These are phyloP conservation scores for Xestia sexstrigata DNA, from an alignment of 2,888 invertebrate genomes.

Conservation along the genomic window DNA sequence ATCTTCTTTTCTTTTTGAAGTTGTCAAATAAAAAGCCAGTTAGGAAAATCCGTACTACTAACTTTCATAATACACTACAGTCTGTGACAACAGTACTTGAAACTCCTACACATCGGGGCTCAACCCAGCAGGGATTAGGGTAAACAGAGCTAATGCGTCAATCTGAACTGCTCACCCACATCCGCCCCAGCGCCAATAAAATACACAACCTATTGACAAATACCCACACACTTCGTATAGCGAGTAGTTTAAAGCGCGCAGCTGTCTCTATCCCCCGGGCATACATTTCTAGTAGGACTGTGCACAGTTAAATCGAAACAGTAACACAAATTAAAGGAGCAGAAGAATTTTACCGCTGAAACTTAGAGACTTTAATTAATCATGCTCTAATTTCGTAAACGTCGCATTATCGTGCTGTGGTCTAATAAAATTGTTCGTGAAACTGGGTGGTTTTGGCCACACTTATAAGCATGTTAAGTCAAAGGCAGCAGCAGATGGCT, in stretches of 20 bases:
- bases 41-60: not conserved
- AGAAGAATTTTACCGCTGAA: not conserved
- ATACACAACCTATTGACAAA: constrained; percentile 56
- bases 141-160: constrained; percentile 43
- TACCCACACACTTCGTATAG: constrained; percentile 32
- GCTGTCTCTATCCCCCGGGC: constrained; percentile 46
- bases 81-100: not conserved
- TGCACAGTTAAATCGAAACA: constrained; percentile 11
- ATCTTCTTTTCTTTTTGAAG: too few species aligned
- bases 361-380: not conserved
- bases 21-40: not conserved
- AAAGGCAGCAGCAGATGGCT: too few species aligned
- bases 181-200: constrained; percentile 39
- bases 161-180: constrained; percentile 26
- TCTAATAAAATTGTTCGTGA: not conserved
- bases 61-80: not conserved
- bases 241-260: constrained; percentile 57
- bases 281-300: constrained; percentile 45
- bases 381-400: not conserved
- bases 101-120: not conserved
- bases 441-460: not conserved
- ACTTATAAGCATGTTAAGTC: too few species aligned
- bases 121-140: constrained; percentile 9
- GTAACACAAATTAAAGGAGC: not conserved
- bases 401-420: not conserved